phyloP scores from a whole-genome alignment of 2,888 invertebrate genomes.

The Parnassius orleans region DNA sequence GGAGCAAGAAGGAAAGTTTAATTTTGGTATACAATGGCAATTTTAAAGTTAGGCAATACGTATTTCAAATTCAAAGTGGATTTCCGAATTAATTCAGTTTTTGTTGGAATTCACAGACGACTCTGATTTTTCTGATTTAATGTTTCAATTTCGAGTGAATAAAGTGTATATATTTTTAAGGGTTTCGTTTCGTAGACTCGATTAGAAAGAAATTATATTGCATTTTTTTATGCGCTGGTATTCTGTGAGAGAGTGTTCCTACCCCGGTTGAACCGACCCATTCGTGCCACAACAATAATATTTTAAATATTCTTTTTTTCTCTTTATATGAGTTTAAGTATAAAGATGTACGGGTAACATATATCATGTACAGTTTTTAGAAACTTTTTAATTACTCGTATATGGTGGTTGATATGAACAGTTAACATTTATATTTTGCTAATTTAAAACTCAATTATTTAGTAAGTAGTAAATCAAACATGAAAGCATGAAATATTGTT shows the following conservation, averaged over 20 bases:
- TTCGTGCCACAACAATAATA: too few relatives aligned
- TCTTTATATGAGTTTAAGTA: too few relatives aligned
- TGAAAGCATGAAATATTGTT: background rate
- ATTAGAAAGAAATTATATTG: background rate
- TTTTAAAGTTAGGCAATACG: constrained; percentile 61
- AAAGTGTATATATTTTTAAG: constrained; percentile 42
- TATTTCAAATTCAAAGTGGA: constrained; percentile 64
- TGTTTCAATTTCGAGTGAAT: constrained; percentile 37
- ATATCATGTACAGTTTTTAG: too few relatives aligned
- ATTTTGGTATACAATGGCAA: constrained; percentile 65
- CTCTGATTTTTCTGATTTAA: constrained; percentile 51
- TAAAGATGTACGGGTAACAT: too few relatives aligned
- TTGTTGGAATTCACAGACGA: constrained; percentile 60
- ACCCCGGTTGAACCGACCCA: too few relatives aligned
- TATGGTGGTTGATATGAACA: too few relatives aligned
- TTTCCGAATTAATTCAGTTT: constrained; percentile 68
- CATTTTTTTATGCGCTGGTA: background rate
- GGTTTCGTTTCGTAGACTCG: constrained; percentile 4
- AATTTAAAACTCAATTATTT: too few relatives aligned
- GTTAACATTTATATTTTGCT: too few relatives aligned
- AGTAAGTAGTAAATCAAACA: background rate
- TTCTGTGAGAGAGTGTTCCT: too few relatives aligned
- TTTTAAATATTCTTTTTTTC: too few relatives aligned
- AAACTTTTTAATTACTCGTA: too few relatives aligned
- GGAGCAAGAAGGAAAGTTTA: constrained; percentile 49